These are phyloP conservation scores for Callitettix versicolor DNA, from an alignment of 1,140 invertebrate species.

Conservation along the genomic window DNA sequence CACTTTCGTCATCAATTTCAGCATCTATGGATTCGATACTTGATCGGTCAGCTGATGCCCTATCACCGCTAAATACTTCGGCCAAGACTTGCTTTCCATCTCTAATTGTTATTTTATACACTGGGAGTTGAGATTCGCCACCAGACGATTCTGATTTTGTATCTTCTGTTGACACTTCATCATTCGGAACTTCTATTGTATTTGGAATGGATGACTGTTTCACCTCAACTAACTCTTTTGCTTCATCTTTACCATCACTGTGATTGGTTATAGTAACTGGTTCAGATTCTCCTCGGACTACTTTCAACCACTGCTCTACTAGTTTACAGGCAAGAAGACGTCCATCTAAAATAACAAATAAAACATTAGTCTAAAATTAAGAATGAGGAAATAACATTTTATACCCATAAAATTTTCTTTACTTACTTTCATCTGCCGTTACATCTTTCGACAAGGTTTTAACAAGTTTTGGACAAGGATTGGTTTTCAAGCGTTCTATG, in stretches of 20 bases:
- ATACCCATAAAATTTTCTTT: neutral
- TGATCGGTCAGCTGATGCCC: slow-evolving; percentile 1
- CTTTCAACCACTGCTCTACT: slow-evolving; percentile 83
- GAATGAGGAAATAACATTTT: slow-evolving; percentile 6
- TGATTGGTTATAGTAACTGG: slow-evolving; percentile 20
- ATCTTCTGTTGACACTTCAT: neutral
- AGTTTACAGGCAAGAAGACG: slow-evolving; percentile 61
- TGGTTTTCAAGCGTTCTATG: slow-evolving; percentile 77
- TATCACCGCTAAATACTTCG: slow-evolving; percentile 39
- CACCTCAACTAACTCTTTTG: neutral
- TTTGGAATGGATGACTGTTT: too few relatives aligned
- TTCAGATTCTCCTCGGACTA: slow-evolving; percentile 46
- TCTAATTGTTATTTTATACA: slow-evolving; percentile 57
- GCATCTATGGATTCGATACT: slow-evolving; percentile 3
- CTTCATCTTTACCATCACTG: slow-evolving; percentile 19
- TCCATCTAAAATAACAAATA: slow-evolving; percentile 47
- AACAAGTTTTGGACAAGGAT: slow-evolving; percentile 81
- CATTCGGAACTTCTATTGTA: neutral
- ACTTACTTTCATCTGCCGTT: slow-evolving; percentile 22
- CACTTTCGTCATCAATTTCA: slow-evolving; percentile 15
- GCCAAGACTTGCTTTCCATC: slow-evolving; percentile 62
- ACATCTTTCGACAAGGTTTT: slow-evolving; percentile 73
- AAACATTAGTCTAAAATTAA: slow-evolving; percentile 2
- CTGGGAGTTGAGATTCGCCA: slow-evolving; percentile 26
- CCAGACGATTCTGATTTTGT: neutral